Base-by-base conservation (phyloP, 2,113 vertebrate species). In the Theropithecus gelada region DNA sequence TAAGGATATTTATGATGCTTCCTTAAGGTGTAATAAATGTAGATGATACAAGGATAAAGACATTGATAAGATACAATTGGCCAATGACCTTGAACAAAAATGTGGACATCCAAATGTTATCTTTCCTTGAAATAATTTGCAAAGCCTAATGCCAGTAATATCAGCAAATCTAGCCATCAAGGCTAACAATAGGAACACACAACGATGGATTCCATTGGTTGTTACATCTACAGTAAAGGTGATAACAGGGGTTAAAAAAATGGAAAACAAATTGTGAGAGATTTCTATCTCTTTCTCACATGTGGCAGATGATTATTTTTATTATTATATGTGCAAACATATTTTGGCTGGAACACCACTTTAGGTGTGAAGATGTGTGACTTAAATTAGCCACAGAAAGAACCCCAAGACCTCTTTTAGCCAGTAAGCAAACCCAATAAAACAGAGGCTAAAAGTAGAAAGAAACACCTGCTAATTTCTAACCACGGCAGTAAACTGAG, bases 351-450 rank as follows among this genome's bases (percentile, higher is more conserved):
- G 38, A 88, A 75, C 5, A 94, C 66, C 23, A 68, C 25, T 52
- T 90, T 7, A 84, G 40, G 32, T 81, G 35, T 78, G 76, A 95
- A 87, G 25, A 81, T 20, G 27, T 50, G 48, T 55, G 14, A 13
- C 43, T 81, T 95, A 78, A 91, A 89, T 93, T 48, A 93, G 75
- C 8, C 40, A 87, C 13, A 92, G 55, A 87, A 70, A 61, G 83
- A 88, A 93, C 5, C 14, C 18, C 52, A 43, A 72, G 22, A 17
- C 17, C 20, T 83, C 38, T 66, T 32, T 80, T 68, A 80, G 52
- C 17, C 73, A 73, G 11, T 68, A 91, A 90, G 83, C 35, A 89
- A 45, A n/a, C 22, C 45, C 35, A 90, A 30, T 61, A 92, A 89
- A 40, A 32, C 25, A 87, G 7, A 70, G 27, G 22, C 20, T 85